Evolutionary conservation across 92 coral and sea anemone species (phyloP).

Genomic region (Umimayanthus chanpuru): DNA sequence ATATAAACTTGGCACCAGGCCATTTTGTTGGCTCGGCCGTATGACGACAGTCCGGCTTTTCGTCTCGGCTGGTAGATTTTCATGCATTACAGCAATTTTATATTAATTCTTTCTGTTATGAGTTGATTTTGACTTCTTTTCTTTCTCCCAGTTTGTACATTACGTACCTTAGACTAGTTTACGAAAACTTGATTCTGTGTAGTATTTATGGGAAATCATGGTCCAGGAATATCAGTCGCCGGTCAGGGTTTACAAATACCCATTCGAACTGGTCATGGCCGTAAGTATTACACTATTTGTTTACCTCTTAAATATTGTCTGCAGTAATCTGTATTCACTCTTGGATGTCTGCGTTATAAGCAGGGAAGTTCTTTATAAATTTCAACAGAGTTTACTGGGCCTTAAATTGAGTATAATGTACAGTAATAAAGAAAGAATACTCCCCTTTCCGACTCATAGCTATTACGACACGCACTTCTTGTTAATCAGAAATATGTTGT

Average conservation of each 20-base stretch:
- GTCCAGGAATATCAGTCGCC: constrained; percentile 99
- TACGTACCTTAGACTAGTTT: background rate
- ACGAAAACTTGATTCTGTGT: background rate
- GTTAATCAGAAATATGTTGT: background rate
- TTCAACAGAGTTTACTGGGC: background rate
- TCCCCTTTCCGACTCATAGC: background rate
- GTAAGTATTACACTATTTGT: constrained; percentile 61
- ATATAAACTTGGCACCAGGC: constrained; percentile 9
- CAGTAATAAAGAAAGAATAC: background rate
- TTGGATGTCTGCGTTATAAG: background rate
- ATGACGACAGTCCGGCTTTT: constrained; percentile 9
- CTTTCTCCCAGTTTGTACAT: background rate
- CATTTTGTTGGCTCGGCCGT: constrained; percentile 2
- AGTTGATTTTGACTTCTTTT: background rate
- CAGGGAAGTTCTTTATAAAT: background rate
- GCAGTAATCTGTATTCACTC: background rate
- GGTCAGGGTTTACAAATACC: constrained; percentile 97
- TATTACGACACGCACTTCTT: constrained; percentile 8
- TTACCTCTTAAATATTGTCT: background rate
- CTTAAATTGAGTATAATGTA: background rate
- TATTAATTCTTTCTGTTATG: constrained; percentile 1
- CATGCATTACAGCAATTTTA: background rate
- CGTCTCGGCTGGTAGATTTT: background rate
- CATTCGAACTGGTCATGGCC: constrained; percentile 99
- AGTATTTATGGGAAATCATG: constrained; percentile 40